Evolutionary conservation across 1,140 invertebrate genomes (phyloP), one percentile per base, ranked within the genome.

Genomic region (Drosophila leontia): DNA sequence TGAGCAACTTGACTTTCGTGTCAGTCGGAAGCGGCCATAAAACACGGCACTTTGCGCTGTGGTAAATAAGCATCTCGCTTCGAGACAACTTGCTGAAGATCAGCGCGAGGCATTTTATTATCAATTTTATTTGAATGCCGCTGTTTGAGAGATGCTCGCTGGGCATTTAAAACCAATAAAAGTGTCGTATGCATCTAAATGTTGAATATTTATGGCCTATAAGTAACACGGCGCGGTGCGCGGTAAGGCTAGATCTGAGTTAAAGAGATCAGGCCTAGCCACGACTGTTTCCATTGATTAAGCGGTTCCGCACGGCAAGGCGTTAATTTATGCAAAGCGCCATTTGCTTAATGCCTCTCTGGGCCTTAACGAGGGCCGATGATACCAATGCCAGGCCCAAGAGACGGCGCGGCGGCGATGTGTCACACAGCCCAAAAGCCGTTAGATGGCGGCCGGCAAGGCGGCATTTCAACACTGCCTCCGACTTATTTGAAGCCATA

Each of bases 381-480:
- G 53, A 48, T 72, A 44, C 32, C 29, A 26, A 19, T 19, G n/a
- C 35, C 29, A 47, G 41, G 15, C 44, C 15, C 15, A 56, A 39
- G 15, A 17, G 23, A 35, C 45, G 34, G 2, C 26, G 7, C 55
- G 19, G 1, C 17, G 48, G n/a, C 29, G 35, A 58, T 71, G 68
- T 70, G 23, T 70, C 64, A 71, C 37, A 19, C 26, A 9, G 44
- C 15, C 61, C 35, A 34, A 41, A 11, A 41, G 44, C 11, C 45
- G 44, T 60, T 45, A 67, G 29, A 35, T 12, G n/a, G 53, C 11
- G 12, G 37, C 37, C 19, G 37, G 29, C 19, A 3, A 42, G 35
- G 60, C 39, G 60, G 74, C 71, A 76, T 76, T 76, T 76, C 74
- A 76, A 76, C 74, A 76, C 39, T 65, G 74, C 74, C 74, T 44